Evolutionary conservation across 2,888 invertebrate species (phyloP).

Genomic region (Rhamnusium bicolor): DNA sequence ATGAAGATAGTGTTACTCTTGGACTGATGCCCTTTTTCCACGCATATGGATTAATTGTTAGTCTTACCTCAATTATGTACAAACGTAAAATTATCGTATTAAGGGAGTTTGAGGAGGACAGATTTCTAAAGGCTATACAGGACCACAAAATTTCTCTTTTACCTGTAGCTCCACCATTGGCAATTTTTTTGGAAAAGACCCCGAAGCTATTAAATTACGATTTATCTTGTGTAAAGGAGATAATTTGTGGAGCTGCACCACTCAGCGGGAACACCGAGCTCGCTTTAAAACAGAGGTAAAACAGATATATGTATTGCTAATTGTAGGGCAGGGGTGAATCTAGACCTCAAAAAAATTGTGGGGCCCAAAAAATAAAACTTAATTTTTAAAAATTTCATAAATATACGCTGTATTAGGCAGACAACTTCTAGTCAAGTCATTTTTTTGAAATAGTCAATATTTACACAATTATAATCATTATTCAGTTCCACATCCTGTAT

Average conservation of each 20-base stretch:
- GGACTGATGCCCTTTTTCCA: conserved; percentile 60
- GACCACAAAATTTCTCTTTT: conserved; percentile 78
- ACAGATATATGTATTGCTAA: background rate
- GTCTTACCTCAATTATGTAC: conserved; percentile 45
- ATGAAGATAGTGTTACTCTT: background rate
- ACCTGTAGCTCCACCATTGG: conserved; percentile 85
- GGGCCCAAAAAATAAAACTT: too few relatives aligned
- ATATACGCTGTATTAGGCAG: too few relatives aligned
- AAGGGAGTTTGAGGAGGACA: conserved; percentile 65
- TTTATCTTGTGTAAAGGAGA: conserved; percentile 78
- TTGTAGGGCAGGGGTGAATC: too few relatives aligned
- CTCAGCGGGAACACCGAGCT: conserved; percentile 80
- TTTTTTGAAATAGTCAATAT: too few relatives aligned
- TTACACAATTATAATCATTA: too few relatives aligned
- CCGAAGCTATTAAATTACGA: conserved; percentile 85
- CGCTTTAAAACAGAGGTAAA: conserved; percentile 70
- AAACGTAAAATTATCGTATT: conserved; percentile 52
- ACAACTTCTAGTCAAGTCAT: too few relatives aligned
- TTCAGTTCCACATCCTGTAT: too few relatives aligned
- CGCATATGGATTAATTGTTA: conserved; percentile 55
- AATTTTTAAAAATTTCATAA: too few relatives aligned
- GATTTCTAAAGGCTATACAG: conserved; percentile 81
- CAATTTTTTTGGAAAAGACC: conserved; percentile 86
- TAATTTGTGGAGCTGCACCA: conserved; percentile 87
- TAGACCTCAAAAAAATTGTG: too few relatives aligned